A percentile compares a stretch with the other conserved stretches of the same genome.
These are phyloP conservation scores for Caenorhabditis latens DNA, from an alignment of 1,140 invertebrate genomes.

Conservation along the genomic window DNA sequence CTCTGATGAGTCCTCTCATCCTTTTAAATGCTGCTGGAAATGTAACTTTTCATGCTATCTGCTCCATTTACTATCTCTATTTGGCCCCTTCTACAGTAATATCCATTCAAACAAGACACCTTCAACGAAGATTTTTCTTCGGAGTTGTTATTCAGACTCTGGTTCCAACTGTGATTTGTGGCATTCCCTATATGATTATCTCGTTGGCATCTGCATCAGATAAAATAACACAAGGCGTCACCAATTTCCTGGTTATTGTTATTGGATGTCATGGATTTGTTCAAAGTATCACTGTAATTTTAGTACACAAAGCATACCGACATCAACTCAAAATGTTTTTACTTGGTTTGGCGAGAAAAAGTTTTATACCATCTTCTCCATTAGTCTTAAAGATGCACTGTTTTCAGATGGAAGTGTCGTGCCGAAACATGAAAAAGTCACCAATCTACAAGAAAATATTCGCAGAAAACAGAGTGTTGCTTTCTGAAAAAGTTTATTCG, in stretches of 20 bases:
- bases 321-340: background rate
- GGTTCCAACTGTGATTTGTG: background rate
- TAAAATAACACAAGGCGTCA: background rate
- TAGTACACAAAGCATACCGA: background rate
- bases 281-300: background rate
- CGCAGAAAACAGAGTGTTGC: too few relatives aligned
- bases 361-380: too few relatives aligned
- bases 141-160: background rate
- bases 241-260: background rate
- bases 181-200: background rate
- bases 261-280: background rate
- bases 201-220: background rate
- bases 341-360: too few relatives aligned
- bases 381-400: too few relatives aligned
- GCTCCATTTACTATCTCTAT: background rate
- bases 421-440: too few relatives aligned
- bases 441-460: too few relatives aligned
- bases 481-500: too few relatives aligned
- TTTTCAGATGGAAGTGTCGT: too few relatives aligned
- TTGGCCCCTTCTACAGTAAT: background rate
- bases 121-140: background rate
- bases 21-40: background rate
- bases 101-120: background rate
- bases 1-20: background rate
- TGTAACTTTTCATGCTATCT: background rate